Evolutionary conservation across 1,140 invertebrate species (phyloP).

Genomic region (Leptinotarsa texana): DNA sequence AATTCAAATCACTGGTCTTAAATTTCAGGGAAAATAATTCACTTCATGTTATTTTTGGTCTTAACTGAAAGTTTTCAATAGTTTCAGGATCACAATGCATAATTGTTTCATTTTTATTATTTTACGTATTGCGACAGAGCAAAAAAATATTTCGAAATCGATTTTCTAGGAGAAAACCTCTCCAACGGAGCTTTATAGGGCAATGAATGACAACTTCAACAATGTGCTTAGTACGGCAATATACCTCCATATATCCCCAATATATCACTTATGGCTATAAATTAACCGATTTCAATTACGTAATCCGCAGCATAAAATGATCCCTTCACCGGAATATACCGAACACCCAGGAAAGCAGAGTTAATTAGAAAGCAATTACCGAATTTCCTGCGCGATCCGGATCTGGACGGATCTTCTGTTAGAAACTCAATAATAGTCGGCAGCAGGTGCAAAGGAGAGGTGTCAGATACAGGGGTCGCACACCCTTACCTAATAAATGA

Average conservation of each 20-base stretch:
- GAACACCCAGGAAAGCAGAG: constrained; percentile 33
- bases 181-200: too few species aligned
- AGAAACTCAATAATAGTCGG: constrained; percentile 57
- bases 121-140: too few species aligned
- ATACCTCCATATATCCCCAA: background rate
- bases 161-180: too few species aligned
- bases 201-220: too few species aligned
- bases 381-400: constrained; percentile 39
- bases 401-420: constrained; percentile 38
- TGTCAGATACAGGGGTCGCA: constrained; percentile 57
- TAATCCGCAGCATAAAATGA: background rate
- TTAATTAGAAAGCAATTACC: constrained; percentile 38
- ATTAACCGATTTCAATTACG: background rate
- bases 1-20: too few species aligned
- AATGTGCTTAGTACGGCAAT: too few species aligned
- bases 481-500: constrained; percentile 59
- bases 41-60: too few species aligned
- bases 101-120: too few species aligned
- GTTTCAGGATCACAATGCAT: too few species aligned
- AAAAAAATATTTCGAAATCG: too few species aligned
- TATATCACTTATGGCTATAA: background rate
- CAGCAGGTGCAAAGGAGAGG: constrained; percentile 59
- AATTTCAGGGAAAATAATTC: too few species aligned
- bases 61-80: too few species aligned
- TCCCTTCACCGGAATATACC: background rate